A percentile compares a stretch with the other conserved stretches of the same genome.
phyloP scores from a whole-genome alignment of 1,140 invertebrate genomes.

The Adoxophyes honmai region DNA sequence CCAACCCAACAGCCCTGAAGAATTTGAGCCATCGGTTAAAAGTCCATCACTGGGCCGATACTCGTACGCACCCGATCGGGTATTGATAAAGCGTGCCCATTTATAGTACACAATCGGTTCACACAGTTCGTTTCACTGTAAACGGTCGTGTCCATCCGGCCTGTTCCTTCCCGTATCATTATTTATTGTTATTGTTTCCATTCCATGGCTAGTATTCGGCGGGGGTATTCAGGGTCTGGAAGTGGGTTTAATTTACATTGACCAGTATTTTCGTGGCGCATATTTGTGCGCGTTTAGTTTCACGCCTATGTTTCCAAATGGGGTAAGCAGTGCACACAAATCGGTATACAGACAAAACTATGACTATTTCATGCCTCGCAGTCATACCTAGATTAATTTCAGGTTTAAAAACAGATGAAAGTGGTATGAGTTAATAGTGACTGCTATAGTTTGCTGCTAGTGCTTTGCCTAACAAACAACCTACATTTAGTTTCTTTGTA shows the following conservation, averaged over 20 bases:
- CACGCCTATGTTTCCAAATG: too few species aligned
- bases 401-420: too few species aligned
- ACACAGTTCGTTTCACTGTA: constrained; percentile 21
- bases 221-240: background rate
- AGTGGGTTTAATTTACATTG: background rate
- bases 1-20: background rate
- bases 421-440: too few species aligned
- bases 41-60: background rate
- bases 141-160: constrained; percentile 18
- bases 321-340: too few species aligned
- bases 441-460: too few species aligned
- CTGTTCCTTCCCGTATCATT: constrained; percentile 39
- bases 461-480: too few species aligned
- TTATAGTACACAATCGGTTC: constrained; percentile 11
- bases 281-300: too few species aligned
- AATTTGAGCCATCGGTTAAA: constrained; percentile 5
- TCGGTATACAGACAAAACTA: too few species aligned
- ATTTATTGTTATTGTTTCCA: constrained; percentile 62
- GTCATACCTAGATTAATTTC: too few species aligned
- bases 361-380: too few species aligned
- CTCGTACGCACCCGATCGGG: constrained; percentile 10
- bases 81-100: constrained; percentile 11
- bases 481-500: too few species aligned
- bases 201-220: constrained; percentile 23
- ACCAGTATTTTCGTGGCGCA: too few species aligned